phyloP scores from a whole-genome alignment of 37 sponge, comb jelly and placozoan genomes.

The Crambe crambe region DNA sequence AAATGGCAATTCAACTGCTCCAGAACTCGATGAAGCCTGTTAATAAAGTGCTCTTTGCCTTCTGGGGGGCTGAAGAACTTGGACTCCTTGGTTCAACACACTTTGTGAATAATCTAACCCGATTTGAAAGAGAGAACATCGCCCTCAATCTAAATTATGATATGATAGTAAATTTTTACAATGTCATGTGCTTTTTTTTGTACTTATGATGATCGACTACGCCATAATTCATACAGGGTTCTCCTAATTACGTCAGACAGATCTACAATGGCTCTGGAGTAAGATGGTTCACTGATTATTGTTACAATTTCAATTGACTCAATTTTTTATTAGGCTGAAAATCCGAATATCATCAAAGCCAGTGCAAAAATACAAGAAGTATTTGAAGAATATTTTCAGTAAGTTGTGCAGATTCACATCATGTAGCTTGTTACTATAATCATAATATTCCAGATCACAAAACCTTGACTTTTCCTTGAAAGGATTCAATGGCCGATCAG shows the following conservation, averaged over 20 bases:
- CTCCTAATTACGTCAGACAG: slow-evolving; percentile 80
- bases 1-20: slow-evolving; percentile 54
- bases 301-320: neutral
- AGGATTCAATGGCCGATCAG: slow-evolving; percentile 81
- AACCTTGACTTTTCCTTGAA: slow-evolving; percentile 32
- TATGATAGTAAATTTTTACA: slow-evolving; percentile 50
- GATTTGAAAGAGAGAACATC: slow-evolving; percentile 27
- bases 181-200: no score
- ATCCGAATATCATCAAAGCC: slow-evolving; percentile 8
- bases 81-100: slow-evolving; percentile 75
- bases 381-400: slow-evolving; percentile 74
- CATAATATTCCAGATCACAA: slow-evolving; percentile 17
- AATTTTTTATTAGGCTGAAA: slow-evolving; percentile 5
- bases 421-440: neutral
- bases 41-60: slow-evolving; percentile 78
- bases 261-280: slow-evolving; percentile 84
- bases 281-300: slow-evolving; percentile 11
- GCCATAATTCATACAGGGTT: slow-evolving; percentile 56
- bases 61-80: slow-evolving; percentile 88
- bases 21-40: slow-evolving; percentile 1
- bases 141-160: slow-evolving; percentile 82
- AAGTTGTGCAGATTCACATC: neutral
- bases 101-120: slow-evolving; percentile 52
- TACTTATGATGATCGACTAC: neutral
- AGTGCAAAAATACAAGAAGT: slow-evolving; percentile 63